Percentiles rank a stretch among this genome's conserved stretches.
phyloP scores from a whole-genome alignment of 2,797 vertebrate genomes.

The Cirrhinus mrigala region DNA sequence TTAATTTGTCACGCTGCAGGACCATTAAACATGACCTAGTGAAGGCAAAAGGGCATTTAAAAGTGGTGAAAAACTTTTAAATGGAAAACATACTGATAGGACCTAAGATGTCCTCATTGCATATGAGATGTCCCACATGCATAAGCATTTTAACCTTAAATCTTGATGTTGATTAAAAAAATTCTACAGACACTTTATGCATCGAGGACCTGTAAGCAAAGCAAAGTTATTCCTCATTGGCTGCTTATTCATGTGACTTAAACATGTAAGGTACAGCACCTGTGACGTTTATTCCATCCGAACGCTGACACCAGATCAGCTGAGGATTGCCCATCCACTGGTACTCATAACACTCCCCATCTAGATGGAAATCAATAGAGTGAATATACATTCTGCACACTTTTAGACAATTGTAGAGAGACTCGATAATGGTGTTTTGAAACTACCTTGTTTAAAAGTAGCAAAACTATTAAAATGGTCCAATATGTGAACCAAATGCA shows the following conservation, averaged over 20 bases:
- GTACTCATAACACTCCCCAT: constrained; percentile 93
- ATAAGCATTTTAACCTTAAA: constrained; percentile 1
- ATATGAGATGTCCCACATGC: too few species aligned
- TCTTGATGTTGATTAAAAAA: not conserved
- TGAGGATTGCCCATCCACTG: constrained; percentile 88
- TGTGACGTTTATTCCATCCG: constrained; percentile 94
- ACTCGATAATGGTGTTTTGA: not conserved
- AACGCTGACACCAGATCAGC: constrained; percentile 92
- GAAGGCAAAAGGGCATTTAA: not conserved
- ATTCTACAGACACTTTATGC: too few species aligned
- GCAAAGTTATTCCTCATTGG: not conserved
- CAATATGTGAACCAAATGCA: not conserved
- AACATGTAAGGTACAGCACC: constrained; percentile 75
- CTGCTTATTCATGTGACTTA: not conserved
- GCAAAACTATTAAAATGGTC: not conserved
- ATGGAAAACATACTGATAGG: not conserved
- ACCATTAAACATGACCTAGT: not conserved
- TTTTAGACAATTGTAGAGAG: not conserved
- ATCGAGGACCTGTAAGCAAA: not conserved
- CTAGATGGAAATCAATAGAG: constrained; percentile 69
- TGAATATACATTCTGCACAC: not conserved
- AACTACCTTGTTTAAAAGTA: not conserved
- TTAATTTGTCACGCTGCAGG: not conserved
- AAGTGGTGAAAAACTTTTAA: not conserved
- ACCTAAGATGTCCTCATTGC: not conserved